These are phyloP conservation scores for Habroteleia sp. DNA, from an alignment of 2,888 invertebrate species.

Conservation along the genomic window DNA sequence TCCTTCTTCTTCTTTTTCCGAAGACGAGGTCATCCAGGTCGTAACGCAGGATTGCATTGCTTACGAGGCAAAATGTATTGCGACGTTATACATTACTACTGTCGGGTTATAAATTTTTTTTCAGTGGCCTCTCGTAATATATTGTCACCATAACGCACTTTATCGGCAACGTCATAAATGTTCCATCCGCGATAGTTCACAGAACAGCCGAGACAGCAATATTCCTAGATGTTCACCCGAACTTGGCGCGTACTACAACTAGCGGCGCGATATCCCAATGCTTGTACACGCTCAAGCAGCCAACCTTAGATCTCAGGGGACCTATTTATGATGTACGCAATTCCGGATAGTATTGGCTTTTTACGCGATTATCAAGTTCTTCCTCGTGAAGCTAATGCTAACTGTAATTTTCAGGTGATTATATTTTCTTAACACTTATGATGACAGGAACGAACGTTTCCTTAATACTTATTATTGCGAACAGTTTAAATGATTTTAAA, in stretches of 20 bases:
- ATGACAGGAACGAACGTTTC: no score
- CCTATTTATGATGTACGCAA: conserved; percentile 39
- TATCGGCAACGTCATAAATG: conserved; percentile 60
- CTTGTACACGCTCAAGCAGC: conserved; percentile 29
- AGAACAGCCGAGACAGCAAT: conserved; percentile 54
- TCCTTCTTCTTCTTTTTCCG: conserved; percentile 4
- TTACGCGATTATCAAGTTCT: conserved; percentile 26
- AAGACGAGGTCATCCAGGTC: conserved; percentile 31
- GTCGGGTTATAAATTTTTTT: conserved; percentile 58
- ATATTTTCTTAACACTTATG: no score
- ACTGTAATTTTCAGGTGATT: not conserved
- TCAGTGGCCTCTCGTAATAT: conserved; percentile 54
- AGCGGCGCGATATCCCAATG: conserved; percentile 1
- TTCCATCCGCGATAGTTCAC: conserved; percentile 48
- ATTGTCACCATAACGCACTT: conserved; percentile 61
- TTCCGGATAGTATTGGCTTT: conserved; percentile 20
- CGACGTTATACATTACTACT: conserved; percentile 58
- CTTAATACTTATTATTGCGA: no score
- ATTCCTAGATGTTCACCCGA: conserved; percentile 53
- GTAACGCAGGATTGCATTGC: conserved; percentile 51
- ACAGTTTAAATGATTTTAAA: no score
- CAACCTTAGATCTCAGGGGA: conserved; percentile 15
- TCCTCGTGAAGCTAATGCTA: not conserved
- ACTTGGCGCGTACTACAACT: conserved; percentile 40
- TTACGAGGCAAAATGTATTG: conserved; percentile 57